These are phyloP conservation scores for Pristionchus arcanus DNA, from an alignment of 2,888 invertebrate species.

Conservation along the genomic window DNA sequence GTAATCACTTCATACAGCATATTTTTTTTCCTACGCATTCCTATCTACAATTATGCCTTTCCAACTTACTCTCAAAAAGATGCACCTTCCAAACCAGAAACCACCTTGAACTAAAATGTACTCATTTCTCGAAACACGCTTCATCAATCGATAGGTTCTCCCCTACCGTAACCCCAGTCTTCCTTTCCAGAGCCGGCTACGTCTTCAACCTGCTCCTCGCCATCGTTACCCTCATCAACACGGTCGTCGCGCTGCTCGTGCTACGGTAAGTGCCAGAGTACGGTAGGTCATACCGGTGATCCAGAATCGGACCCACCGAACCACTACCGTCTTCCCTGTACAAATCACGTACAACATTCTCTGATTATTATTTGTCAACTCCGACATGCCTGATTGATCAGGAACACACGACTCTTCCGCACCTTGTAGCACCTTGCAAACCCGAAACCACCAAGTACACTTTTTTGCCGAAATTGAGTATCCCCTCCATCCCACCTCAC, in stretches of 20 bases:
- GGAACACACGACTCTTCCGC: background rate
- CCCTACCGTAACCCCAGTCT: background rate
- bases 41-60: background rate
- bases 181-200: constrained; percentile 52
- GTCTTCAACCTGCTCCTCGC: constrained; percentile 55
- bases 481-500: no score
- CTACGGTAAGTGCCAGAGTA: constrained; percentile 33
- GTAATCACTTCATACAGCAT: background rate
- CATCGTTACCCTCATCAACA: constrained; percentile 45
- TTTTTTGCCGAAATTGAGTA: background rate
- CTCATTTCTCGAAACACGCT: no score
- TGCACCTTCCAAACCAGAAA: no score
- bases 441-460: background rate
- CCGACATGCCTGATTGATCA: background rate
- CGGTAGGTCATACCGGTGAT: no score
- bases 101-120: no score
- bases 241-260: constrained; percentile 40
- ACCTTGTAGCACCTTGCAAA: background rate
- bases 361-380: background rate
- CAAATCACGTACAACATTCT: no score
- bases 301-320: background rate
- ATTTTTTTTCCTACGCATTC: no score
- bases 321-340: background rate
- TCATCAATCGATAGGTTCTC: background rate
- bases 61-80: no score